Conservation (phyloP, 2,888 invertebrate genomes). For the Cerceris ruficornis region DNA sequence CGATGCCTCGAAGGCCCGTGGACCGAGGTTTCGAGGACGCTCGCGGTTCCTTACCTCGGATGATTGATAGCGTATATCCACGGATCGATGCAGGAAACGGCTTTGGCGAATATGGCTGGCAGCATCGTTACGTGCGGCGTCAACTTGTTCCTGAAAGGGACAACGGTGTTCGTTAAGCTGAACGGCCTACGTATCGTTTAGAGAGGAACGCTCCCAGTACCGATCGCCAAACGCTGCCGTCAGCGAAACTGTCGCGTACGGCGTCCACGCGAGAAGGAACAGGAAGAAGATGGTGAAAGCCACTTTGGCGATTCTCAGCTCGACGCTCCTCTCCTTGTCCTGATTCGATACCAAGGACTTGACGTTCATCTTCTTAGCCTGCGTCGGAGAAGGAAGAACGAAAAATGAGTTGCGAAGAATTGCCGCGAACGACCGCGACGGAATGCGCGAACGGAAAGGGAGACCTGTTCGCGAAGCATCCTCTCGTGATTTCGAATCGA, state of each 20-base stretch:
- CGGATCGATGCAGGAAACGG: slow-evolving; percentile 95
- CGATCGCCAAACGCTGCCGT: slow-evolving; percentile 92
- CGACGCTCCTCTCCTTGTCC: slow-evolving; percentile 88
- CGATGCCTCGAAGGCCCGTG: background rate
- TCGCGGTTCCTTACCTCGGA: slow-evolving; percentile 86
- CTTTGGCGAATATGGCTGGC: slow-evolving; percentile 93
- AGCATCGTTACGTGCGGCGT: slow-evolving; percentile 88
- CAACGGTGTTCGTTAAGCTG: background rate
- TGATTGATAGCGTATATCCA: slow-evolving; percentile 96
- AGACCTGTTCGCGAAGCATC: slow-evolving; percentile 87
- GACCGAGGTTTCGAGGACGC: background rate
- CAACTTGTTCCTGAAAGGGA: slow-evolving; percentile 77
- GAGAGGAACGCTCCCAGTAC: slow-evolving; percentile 54
- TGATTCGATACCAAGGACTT: slow-evolving; percentile 91
- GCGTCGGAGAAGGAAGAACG: background rate
- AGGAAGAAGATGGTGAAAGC: slow-evolving; percentile 94
- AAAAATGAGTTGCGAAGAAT: background rate
- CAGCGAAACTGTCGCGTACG: slow-evolving; percentile 92
- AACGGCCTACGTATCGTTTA: background rate
- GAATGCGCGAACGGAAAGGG: background rate
- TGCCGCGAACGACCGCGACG: background rate
- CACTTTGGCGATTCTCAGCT: slow-evolving; percentile 93
- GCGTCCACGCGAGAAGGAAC: slow-evolving; percentile 94
- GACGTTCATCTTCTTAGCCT: slow-evolving; percentile 96
- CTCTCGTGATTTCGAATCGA: slow-evolving; percentile 94